Base-by-base conservation (phyloP, 2,113 vertebrate species). In the Gavia stellata region DNA sequence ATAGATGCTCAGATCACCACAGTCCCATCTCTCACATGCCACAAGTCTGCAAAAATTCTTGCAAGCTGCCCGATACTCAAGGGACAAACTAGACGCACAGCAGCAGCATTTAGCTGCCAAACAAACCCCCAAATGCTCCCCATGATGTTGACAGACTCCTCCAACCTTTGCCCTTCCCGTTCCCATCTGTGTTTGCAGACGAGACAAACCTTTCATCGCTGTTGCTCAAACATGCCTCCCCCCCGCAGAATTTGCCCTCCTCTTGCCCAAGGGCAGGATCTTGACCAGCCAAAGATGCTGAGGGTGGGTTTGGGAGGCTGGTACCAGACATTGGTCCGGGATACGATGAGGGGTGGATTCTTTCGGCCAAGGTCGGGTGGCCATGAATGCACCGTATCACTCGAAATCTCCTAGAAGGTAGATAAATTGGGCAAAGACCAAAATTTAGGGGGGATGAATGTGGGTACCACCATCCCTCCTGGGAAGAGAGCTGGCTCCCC, bases 131-230 rank as follows among this genome's bases (percentile, higher is more conserved):
- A 59, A 38, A 72, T 4, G 2, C 9, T 19, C 45, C 92, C 33
- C 49, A 29, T 18, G 0, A 0, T 74, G 80, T 66, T 49, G 77
- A 86, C 83, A 50, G 44, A 71, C 56, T 59, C 1, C 55, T 66
- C 77, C 86, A 83, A 78, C 73, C 88, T 94, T 95, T 86, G 92
- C 68, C 70, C 88, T 89, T 62, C 80, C 82, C 5, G 9, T 20
- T 42, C 63, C 86, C 70, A 38, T 14, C 63, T 23, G 42, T 66
- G 47, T 88, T 90, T 94, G 90, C 89, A 70, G 59, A 71, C 0
- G 6, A 78, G 86, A 52, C 2, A 6, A 56, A 29, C 56, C 56
- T 86, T 16, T 12, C 63, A 0, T 25, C 7, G 45, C 82, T 40
- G 21, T 6, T 44, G 40, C 59, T 78, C 91, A 66, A 58, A 81